phyloP scores from a whole-genome alignment of 2,113 vertebrate species.

The Saguinus midas region DNA sequence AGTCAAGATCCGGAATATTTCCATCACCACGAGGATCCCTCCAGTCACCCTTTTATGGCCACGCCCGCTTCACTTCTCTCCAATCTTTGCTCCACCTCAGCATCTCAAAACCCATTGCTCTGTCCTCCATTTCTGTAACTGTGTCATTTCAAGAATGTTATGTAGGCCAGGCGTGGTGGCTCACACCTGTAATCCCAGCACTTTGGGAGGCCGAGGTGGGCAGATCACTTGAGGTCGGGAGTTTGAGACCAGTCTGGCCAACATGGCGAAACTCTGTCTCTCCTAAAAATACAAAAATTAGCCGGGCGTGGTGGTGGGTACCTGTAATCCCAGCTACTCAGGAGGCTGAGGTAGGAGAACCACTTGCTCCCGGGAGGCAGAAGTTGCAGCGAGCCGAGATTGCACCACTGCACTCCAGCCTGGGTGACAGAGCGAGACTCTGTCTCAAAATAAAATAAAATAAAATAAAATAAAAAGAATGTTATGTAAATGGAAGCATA shows the following conservation, averaged over 20 bases:
- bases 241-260: background rate
- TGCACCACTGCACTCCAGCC: background rate
- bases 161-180: background rate
- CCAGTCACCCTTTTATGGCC: background rate
- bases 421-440: background rate
- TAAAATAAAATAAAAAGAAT: background rate
- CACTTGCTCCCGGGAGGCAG: fast-evolving
- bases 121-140: background rate
- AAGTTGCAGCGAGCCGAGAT: background rate
- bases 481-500: background rate
- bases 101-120: background rate
- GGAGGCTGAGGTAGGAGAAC: background rate
- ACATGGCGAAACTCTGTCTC: background rate
- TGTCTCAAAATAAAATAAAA: background rate
- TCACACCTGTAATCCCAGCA: background rate
- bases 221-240: background rate
- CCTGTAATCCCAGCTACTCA: background rate
- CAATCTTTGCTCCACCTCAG: no score
- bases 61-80: background rate
- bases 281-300: background rate
- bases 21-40: no score
- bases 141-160: slow-evolving; percentile 22
- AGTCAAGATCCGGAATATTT: background rate
- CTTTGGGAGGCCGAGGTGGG: background rate
- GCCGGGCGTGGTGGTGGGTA: fast-evolving